phyloP scores from a whole-genome alignment of 2,797 vertebrate species.

The Scolopax bukidnonensis region DNA sequence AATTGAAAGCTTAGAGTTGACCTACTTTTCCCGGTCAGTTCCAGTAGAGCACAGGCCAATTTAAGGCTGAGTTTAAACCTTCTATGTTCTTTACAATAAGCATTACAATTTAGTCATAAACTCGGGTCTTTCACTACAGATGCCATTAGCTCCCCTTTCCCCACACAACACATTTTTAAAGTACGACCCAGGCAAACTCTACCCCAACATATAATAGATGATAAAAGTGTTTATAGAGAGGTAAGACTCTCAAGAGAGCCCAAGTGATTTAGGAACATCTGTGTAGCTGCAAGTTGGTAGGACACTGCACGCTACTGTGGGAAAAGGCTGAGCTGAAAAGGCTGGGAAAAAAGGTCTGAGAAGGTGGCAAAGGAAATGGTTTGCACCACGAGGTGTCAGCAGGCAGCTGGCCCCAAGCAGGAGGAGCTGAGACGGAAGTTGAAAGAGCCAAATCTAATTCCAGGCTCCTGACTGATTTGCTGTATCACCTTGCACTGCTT shows the following conservation, averaged over 20 bases:
- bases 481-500: accelerated
- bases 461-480: not conserved
- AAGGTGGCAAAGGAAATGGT: no score
- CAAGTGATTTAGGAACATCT: accelerated
- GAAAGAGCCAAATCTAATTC: accelerated
- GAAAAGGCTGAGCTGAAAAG: not conserved
- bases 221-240: not conserved
- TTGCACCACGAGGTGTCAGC: not conserved
- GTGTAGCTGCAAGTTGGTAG: not conserved
- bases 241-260: not conserved
- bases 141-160: not conserved
- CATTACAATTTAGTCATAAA: not conserved
- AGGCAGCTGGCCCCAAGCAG: not conserved
- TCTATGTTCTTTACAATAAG: not conserved
- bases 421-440: not conserved
- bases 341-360: not conserved
- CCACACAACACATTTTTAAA: not conserved
- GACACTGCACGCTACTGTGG: not conserved
- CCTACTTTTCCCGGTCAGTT: not conserved
- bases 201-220: not conserved
- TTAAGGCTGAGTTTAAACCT: not conserved
- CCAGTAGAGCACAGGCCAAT: not conserved
- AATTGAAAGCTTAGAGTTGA: not conserved
- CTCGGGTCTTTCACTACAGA: not conserved
- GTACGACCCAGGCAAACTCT: not conserved